Conservation (phyloP, 2,888 invertebrate genomes). For the Himalopsyche tibetana region DNA sequence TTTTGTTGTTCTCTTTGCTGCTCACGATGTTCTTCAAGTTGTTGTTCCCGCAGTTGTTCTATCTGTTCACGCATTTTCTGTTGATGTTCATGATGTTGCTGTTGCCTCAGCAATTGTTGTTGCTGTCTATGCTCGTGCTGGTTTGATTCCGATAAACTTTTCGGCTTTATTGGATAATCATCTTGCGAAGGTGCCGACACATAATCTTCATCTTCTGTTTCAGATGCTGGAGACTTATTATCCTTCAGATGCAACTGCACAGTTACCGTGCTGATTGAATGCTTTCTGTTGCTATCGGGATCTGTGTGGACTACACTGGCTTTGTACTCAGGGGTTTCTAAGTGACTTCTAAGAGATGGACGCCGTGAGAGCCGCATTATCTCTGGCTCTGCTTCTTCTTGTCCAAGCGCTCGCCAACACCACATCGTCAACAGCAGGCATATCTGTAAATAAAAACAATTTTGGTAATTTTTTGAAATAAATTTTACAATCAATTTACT, state of each 20-base stretch:
- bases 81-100: conserved; percentile 4
- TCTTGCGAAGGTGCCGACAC: conserved; percentile 46
- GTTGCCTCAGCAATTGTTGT: background rate
- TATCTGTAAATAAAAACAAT: conserved; percentile 72
- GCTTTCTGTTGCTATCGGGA: conserved; percentile 68
- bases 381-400: conserved; percentile 72
- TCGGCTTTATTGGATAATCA: background rate
- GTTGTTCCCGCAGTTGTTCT: background rate
- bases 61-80: conserved; percentile 2
- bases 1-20: conserved; percentile 27
- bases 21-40: conserved; percentile 67
- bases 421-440: conserved; percentile 73
- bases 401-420: conserved; percentile 69
- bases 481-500: background rate
- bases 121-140: conserved; percentile 10
- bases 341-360: conserved; percentile 67
- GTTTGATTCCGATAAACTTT: background rate
- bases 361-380: conserved; percentile 72
- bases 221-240: conserved; percentile 47
- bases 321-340: conserved; percentile 67
- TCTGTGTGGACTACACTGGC: conserved; percentile 71
- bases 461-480: background rate
- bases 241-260: conserved; percentile 71
- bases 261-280: conserved; percentile 70
- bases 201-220: conserved; percentile 47